Evolutionary conservation across 2,888 invertebrate genomes (phyloP).

Genomic region (Hipparchia sbordonii): DNA sequence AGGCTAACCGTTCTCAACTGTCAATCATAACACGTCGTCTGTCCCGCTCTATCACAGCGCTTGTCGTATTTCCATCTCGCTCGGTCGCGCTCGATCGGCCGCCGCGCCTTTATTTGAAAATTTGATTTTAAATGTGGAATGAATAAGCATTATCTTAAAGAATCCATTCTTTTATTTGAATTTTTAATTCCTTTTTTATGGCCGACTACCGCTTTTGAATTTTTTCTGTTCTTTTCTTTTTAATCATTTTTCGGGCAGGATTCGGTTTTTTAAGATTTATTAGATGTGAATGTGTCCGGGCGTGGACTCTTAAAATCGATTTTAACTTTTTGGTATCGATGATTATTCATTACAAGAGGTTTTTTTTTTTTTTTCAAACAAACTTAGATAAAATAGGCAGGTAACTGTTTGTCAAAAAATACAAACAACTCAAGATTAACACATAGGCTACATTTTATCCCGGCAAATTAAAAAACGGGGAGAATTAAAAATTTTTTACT

Average conservation of each 20-base stretch:
- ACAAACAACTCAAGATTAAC: too few relatives aligned
- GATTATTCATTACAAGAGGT: slow-evolving; percentile 28
- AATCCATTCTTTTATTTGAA: slow-evolving; percentile 80
- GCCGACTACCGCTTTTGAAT: slow-evolving; percentile 70
- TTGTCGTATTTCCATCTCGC: slow-evolving; percentile 57
- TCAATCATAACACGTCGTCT: slow-evolving; percentile 82
- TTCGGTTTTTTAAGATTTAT: slow-evolving; percentile 71
- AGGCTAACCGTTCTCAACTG: slow-evolving; percentile 83
- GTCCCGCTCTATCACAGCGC: slow-evolving; percentile 67
- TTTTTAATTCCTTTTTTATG: slow-evolving; percentile 78
- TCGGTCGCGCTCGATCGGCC: slow-evolving; percentile 69
- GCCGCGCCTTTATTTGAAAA: slow-evolving; percentile 80
- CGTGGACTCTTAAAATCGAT: slow-evolving; percentile 33
- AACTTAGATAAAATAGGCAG: not conserved
- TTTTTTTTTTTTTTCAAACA: slow-evolving; percentile 19
- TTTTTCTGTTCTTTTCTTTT: slow-evolving; percentile 50
- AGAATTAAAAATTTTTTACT: too few relatives aligned
- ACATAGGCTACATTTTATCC: too few relatives aligned
- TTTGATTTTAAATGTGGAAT: slow-evolving; percentile 83
- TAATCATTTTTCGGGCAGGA: slow-evolving; percentile 59
- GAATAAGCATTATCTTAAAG: slow-evolving; percentile 82
- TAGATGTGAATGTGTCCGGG: slow-evolving; percentile 69
- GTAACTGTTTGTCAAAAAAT: too few relatives aligned
- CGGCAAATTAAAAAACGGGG: too few relatives aligned
- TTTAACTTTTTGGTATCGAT: slow-evolving; percentile 31